These are phyloP conservation scores for Cephalopholis sonnerati DNA, from an alignment of 2,113 vertebrate species.

Conservation along the genomic window DNA sequence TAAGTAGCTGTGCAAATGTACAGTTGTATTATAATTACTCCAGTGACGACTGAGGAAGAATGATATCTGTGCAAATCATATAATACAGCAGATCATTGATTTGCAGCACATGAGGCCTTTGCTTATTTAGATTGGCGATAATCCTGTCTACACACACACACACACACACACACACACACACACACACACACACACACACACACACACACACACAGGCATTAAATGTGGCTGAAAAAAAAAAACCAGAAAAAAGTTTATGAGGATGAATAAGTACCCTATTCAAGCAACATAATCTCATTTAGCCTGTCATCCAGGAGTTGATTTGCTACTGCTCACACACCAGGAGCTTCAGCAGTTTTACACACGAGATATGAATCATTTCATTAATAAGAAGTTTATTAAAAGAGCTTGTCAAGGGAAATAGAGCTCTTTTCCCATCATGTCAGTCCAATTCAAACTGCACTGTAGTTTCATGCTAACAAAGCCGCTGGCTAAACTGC, in stretches of 20 bases:
- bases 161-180: conserved; percentile 3
- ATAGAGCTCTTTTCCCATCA: neutral
- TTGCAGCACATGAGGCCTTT: neutral
- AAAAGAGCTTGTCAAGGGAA: neutral
- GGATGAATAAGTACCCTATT: neutral
- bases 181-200: conserved; percentile 8
- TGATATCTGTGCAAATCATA: neutral
- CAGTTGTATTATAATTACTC: too few species aligned
- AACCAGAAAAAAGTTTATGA: neutral
- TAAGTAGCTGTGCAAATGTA: too few species aligned
- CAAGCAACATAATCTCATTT: conserved; percentile 29
- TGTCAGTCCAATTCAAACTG: neutral
- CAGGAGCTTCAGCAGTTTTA: neutral
- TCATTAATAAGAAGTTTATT: neutral
- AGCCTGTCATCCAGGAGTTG: neutral
- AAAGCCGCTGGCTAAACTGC: conserved; percentile 3
- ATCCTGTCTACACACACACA: neutral
- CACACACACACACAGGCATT: conserved; percentile 1
- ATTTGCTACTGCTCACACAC: neutral
- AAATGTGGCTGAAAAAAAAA: neutral
- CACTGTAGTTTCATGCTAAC: conserved; percentile 19
- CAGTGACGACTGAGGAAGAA: neutral
- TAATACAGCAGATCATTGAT: neutral
- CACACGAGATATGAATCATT: neutral
- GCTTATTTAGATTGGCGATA: neutral